Evolutionary conservation across 2,113 vertebrate species (phyloP).

Genomic region (Lipophrys pholis): DNA sequence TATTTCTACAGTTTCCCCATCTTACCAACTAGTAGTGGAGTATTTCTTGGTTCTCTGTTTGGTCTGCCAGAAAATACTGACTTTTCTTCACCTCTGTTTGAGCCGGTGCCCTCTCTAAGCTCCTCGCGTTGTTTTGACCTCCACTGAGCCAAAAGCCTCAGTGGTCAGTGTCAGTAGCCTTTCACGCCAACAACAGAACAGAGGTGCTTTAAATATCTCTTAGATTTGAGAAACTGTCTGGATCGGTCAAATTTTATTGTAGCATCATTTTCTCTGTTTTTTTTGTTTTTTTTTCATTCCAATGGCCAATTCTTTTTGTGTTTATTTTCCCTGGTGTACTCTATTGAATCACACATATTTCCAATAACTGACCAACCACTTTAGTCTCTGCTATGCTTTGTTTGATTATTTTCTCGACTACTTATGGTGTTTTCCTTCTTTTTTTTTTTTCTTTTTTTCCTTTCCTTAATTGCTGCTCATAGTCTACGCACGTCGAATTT

Average conservation of each 20-base stretch:
- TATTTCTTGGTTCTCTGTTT: conserved; percentile 3
- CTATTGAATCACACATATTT: conserved; percentile 1
- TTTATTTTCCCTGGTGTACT: conserved; percentile 1
- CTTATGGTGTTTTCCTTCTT: not conserved
- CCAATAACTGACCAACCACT: not conserved
- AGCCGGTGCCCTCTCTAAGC: conserved; percentile 3
- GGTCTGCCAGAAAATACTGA: conserved; percentile 14
- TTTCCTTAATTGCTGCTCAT: not conserved
- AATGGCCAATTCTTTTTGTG: conserved; percentile 5
- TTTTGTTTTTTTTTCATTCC: too few species aligned
- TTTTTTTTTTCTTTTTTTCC: too few species aligned
- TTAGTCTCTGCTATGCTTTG: conserved; percentile 70
- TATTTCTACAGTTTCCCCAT: too few species aligned
- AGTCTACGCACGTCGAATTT: conserved; percentile 22
- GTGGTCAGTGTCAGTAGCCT: too few species aligned
- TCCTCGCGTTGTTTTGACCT: conserved; percentile 1
- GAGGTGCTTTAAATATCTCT: not conserved
- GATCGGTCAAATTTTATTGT: not conserved
- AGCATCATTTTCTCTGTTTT: not conserved
- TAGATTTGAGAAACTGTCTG: not conserved
- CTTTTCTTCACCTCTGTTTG: conserved; percentile 10
- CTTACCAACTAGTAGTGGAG: conserved; percentile 2
- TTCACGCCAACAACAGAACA: not conserved
- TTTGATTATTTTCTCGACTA: conserved; percentile 67
- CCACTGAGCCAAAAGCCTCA: not conserved